phyloP scores from a whole-genome alignment of 2,797 vertebrate species.

The Chrosomus eos region DNA sequence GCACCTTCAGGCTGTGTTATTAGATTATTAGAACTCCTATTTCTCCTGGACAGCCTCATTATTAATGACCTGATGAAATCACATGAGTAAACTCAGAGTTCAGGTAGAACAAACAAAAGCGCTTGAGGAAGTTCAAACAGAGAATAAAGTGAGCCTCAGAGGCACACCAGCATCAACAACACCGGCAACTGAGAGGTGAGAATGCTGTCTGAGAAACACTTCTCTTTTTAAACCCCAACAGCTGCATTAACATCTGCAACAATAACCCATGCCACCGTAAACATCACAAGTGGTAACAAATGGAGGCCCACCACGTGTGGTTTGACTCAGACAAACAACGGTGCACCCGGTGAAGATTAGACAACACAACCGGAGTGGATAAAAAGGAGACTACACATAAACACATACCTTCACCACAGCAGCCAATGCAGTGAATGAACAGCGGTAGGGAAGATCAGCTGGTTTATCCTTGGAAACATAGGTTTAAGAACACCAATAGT shows the following conservation, averaged over 20 bases:
- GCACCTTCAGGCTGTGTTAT: background rate
- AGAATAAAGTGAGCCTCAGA: slow-evolving; percentile 1
- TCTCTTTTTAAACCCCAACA: slow-evolving; percentile 24
- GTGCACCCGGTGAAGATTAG: slow-evolving; percentile 13
- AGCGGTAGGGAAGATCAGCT: slow-evolving; percentile 4
- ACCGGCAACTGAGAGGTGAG: background rate
- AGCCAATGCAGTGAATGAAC: slow-evolving; percentile 30
- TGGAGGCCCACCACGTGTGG: background rate
- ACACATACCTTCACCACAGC: slow-evolving; percentile 21
- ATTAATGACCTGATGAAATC: background rate
- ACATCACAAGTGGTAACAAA: slow-evolving; percentile 28
- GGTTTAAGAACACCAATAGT: background rate
- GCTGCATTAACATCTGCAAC: slow-evolving; percentile 34
- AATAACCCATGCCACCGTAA: slow-evolving; percentile 14
- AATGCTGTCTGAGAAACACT: background rate
- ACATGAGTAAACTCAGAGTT: background rate
- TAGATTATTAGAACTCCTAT: background rate
- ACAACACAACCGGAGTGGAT: slow-evolving; percentile 12
- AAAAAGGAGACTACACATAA: slow-evolving; percentile 3
- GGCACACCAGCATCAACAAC: background rate
- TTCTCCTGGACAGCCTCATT: background rate
- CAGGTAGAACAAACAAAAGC: background rate
- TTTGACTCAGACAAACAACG: slow-evolving; percentile 1
- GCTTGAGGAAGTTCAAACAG: slow-evolving; percentile 1
- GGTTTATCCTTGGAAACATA: slow-evolving; percentile 29